Percentiles rank a stretch among this genome's conserved stretches.
These are phyloP conservation scores for Brenthis ino DNA, from an alignment of 2,888 invertebrate genomes.

Conservation along the genomic window DNA sequence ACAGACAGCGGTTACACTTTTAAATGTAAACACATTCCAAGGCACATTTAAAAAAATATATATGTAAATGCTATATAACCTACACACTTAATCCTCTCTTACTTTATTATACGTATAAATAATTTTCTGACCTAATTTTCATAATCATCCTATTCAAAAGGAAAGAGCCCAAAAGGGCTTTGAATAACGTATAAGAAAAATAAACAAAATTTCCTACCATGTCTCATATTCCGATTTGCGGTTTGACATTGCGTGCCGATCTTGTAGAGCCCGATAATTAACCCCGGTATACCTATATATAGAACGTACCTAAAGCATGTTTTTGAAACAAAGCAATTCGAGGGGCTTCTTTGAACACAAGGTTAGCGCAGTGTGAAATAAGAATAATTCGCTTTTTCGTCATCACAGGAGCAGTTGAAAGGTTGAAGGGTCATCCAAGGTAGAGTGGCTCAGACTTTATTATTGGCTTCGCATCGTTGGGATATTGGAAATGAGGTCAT, in stretches of 20 bases:
- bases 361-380: constrained; percentile 63
- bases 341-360: constrained; percentile 55
- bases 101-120: too few relatives aligned
- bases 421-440: constrained; percentile 70
- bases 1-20: too few relatives aligned
- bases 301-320: constrained; percentile 42
- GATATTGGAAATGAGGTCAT: constrained; percentile 73
- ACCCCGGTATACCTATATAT: constrained; percentile 54
- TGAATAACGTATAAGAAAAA: constrained; percentile 20
- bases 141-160: too few relatives aligned
- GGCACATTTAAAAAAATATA: too few relatives aligned
- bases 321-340: constrained; percentile 60
- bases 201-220: constrained; percentile 32
- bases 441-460: constrained; percentile 73
- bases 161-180: not conserved
- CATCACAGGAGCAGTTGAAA: constrained; percentile 68
- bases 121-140: too few relatives aligned
- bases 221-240: constrained; percentile 43
- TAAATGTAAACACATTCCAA: too few relatives aligned
- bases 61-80: too few relatives aligned
- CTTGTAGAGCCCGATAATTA: constrained; percentile 55
- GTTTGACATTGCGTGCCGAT: constrained; percentile 47
- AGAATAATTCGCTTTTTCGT: constrained; percentile 74
- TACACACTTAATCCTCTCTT: too few relatives aligned
- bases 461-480: constrained; percentile 66